These are phyloP conservation scores for Ceratosolen fusciceps DNA, from an alignment of 1,140 invertebrate species.

Conservation along the genomic window DNA sequence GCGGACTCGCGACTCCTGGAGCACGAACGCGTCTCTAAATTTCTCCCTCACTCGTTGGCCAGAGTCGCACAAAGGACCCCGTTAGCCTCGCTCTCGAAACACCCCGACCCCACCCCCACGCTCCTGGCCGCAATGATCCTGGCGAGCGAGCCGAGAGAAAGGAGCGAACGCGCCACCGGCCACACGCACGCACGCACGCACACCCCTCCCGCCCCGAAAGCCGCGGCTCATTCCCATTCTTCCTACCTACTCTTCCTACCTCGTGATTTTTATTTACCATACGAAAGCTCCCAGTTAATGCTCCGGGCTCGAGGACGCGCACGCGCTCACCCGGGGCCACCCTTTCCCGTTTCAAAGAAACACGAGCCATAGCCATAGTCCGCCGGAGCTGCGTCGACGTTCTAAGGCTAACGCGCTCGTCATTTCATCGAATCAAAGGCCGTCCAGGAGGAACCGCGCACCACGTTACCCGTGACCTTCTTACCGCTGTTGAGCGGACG, in stretches of 20 bases:
- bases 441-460: no score
- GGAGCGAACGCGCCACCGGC: background rate
- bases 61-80: conserved; percentile 22
- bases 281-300: no score
- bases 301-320: no score
- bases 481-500: background rate
- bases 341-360: background rate
- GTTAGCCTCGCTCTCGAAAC: conserved; percentile 30
- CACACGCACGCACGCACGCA: background rate
- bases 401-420: no score
- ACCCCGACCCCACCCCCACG: no score
- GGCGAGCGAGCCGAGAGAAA: background rate
- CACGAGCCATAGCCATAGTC: no score
- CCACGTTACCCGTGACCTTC: background rate
- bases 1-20: no score
- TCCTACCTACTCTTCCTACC: no score
- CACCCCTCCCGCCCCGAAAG: background rate
- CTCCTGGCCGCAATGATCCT: background rate
- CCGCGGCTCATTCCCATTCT: background rate
- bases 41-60: background rate
- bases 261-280: no score
- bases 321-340: no score
- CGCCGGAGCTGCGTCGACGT: background rate
- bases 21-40: conserved; percentile 3
- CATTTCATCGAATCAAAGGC: no score